Evolutionary conservation across 2,113 vertebrate genomes (phyloP), one percentile per base, ranked within the genome.

Genomic region (Blennius ocellaris): DNA sequence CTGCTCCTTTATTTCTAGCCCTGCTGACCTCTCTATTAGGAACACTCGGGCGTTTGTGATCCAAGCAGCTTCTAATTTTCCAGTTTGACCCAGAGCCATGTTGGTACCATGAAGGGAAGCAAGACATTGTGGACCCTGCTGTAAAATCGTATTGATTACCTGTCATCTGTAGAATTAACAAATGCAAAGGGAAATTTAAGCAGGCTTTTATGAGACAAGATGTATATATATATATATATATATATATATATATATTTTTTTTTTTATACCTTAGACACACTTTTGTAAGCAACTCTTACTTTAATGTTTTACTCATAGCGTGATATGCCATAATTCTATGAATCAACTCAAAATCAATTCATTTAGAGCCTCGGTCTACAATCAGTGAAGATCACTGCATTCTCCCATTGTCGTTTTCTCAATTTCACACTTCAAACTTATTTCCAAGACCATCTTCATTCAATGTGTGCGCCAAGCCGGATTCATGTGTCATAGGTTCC

Each of bases 81-180:
- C 64, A 69, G 14, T 60, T 80, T 84, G 69, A 84, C 57, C 43
- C 55, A 9, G 69, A 16, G 50, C 73, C 73, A 68, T 48, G 38
- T 30, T 58, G 69, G 51, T 64, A 12, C 36, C 40, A 21, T 38
- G 40, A 49, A 61, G 11, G 21, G 55, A 50, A n/a, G 52, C 36
- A 40, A 51, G 55, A 58, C 76, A 59, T 68, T 5, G 1, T 59
- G 49, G 37, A 30, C 44, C 48, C 43, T 61, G 55, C 56, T 48
- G 37, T 55, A 16, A 44, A 67, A 21, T 60, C 64, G 9, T 57
- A 36, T 66, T 40, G 8, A 52, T 68, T 14, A 47, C 37, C 10
- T n/a, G n/a, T n/a, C n/a, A n/a, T n/a, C n/a, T n/a, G n/a, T n/a
- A 44, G 7, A 40, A 44, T 30, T 57, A 16, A 45, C 36, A 48